Evolutionary conservation across 1,140 invertebrate genomes (phyloP).

Genomic region (Odontomachus brunneus): DNA sequence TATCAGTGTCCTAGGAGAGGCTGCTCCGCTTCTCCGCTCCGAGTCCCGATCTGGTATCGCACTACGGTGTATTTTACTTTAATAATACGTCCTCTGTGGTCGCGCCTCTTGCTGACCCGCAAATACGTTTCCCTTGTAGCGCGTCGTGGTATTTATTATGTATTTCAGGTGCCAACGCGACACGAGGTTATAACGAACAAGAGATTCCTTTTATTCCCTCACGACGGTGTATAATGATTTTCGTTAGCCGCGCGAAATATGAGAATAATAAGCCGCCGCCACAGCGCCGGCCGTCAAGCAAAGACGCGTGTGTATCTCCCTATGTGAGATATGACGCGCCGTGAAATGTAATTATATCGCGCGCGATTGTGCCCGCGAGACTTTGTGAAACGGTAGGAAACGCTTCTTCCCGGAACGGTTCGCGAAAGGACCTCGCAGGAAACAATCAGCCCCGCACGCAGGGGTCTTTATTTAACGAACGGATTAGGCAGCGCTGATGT

Average conservation of each 20-base stretch:
- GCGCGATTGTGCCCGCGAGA: conserved; percentile 16
- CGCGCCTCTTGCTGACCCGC: conserved; percentile 8
- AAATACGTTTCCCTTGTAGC: conserved; percentile 55
- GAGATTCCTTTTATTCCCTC: conserved; percentile 32
- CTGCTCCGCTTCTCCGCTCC: conserved; percentile 6
- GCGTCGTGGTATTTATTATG: conserved; percentile 37
- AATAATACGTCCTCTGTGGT: conserved; percentile 33
- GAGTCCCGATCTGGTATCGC: conserved; percentile 21
- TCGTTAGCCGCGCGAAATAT: conserved; percentile 25
- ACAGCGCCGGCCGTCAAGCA: background rate
- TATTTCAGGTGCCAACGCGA: conserved; percentile 1
- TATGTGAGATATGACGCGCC: background rate
- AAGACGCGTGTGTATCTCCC: background rate
- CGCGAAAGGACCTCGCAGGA: too few species aligned
- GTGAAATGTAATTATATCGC: conserved; percentile 29
- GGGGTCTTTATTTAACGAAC: conserved; percentile 68
- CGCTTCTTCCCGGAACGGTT: too few species aligned
- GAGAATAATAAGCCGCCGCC: conserved; percentile 40
- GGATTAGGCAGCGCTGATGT: conserved; percentile 63
- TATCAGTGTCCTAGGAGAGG: conserved; percentile 76
- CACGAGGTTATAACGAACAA: conserved; percentile 28
- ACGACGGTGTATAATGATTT: conserved; percentile 31
- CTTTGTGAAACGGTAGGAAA: conserved; percentile 24
- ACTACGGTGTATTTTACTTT: conserved; percentile 52
- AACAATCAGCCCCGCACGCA: conserved; percentile 40